A percentile compares a stretch with the other conserved stretches of the same genome.
Conservation (phyloP, 2,888 invertebrate genomes). For the Hesperia comma region DNA sequence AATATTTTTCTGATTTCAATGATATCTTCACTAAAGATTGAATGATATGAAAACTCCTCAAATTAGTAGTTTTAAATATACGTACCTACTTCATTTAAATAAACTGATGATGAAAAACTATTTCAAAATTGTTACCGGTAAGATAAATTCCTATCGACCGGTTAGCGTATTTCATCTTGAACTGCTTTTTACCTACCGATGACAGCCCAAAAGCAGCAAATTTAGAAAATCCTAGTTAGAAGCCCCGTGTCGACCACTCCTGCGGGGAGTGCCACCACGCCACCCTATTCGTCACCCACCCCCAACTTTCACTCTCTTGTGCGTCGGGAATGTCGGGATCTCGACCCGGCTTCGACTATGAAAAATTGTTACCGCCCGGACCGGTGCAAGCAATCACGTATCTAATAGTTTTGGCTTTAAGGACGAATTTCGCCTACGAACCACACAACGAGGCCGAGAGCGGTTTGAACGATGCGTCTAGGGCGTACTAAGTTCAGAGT, state of each 20-base stretch:
- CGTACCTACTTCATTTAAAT: too few relatives aligned
- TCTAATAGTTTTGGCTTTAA: constrained; percentile 52
- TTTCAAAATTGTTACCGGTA: too few relatives aligned
- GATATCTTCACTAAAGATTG: too few relatives aligned
- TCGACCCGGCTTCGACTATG: constrained; percentile 60
- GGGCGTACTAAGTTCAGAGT: constrained; percentile 71
- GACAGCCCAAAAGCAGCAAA: constrained; percentile 72
- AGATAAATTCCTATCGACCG: too few relatives aligned
- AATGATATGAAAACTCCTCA: too few relatives aligned
- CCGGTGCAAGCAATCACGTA: constrained; percentile 51
- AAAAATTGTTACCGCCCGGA: constrained; percentile 62
- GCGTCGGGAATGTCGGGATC: constrained; percentile 79
- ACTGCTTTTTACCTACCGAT: constrained; percentile 54
- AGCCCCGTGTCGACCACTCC: constrained; percentile 79
- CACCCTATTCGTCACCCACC: constrained; percentile 69
- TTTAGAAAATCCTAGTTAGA: constrained; percentile 80
- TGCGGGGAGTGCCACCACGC: constrained; percentile 63
- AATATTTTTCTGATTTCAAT: too few relatives aligned
- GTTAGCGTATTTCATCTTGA: constrained; percentile 38
- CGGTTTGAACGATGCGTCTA: constrained; percentile 74
- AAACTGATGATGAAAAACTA: too few relatives aligned
- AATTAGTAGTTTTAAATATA: too few relatives aligned
- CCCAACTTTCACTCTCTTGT: constrained; percentile 79
- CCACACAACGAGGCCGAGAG: constrained; percentile 72
- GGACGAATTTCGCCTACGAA: constrained; percentile 59